Conservation (phyloP, 2,888 invertebrate species). For the Polymixis lichenea region DNA sequence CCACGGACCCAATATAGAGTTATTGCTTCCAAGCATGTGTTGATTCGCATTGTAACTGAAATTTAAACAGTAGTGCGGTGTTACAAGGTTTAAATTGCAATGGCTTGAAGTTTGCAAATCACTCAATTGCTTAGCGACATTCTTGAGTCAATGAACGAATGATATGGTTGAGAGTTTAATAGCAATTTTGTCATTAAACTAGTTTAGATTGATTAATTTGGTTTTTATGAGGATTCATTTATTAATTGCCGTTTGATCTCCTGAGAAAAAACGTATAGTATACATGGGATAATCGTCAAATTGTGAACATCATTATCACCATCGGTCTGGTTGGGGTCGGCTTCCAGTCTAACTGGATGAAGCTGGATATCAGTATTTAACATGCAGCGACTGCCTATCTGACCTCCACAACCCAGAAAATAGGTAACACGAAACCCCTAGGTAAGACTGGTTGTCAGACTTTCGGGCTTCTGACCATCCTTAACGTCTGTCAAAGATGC, state of each 20-base stretch:
- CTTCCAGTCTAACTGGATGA: too few relatives aligned
- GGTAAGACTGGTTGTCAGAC: too few relatives aligned
- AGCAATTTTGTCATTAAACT: slow-evolving; percentile 24
- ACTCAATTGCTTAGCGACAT: slow-evolving; percentile 50
- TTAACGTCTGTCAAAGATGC: too few relatives aligned
- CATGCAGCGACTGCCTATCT: too few relatives aligned
- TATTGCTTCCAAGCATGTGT: slow-evolving; percentile 66
- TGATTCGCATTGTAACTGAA: slow-evolving; percentile 17
- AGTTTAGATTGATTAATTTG: slow-evolving; percentile 24
- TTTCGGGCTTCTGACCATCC: too few relatives aligned
- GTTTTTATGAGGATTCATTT: not conserved
- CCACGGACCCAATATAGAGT: slow-evolving; percentile 64
- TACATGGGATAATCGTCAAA: not conserved
- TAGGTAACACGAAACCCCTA: too few relatives aligned
- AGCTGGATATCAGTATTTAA: too few relatives aligned
- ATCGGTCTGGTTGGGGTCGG: too few relatives aligned
- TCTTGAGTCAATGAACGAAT: slow-evolving; percentile 47
- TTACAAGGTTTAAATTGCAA: slow-evolving; percentile 15
- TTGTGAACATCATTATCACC: not conserved
- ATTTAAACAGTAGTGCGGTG: not conserved
- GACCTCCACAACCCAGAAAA: too few relatives aligned
- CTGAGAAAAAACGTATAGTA: not conserved
- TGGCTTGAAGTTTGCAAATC: slow-evolving; percentile 20
- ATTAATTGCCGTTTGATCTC: not conserved
- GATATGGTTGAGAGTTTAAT: slow-evolving; percentile 38